Evolutionary conservation across 2,888 invertebrate genomes (phyloP).

Genomic region (Drosophila meridiana): DNA sequence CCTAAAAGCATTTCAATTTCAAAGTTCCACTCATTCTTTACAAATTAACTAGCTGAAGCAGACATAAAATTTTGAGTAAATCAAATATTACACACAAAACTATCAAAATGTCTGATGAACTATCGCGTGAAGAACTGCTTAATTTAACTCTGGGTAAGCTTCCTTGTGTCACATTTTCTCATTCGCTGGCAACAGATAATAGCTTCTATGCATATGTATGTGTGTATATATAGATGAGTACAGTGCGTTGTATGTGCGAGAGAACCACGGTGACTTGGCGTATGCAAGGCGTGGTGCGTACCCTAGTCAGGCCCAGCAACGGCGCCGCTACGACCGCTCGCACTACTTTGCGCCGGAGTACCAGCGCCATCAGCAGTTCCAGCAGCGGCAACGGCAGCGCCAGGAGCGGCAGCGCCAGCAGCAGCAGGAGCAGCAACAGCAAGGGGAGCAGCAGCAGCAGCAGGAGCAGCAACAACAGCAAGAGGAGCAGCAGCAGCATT

Average conservation of each 20-base stretch:
- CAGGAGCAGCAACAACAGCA: background rate
- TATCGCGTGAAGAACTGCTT: background rate
- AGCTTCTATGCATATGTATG: background rate
- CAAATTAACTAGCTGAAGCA: background rate
- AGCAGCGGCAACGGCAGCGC: background rate
- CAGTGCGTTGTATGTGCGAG: background rate
- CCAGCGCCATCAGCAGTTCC: conserved; percentile 3
- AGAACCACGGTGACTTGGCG: too few species aligned
- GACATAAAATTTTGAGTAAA: background rate
- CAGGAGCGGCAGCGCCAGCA: background rate
- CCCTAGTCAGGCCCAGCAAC: background rate
- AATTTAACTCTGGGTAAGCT: conserved; percentile 21
- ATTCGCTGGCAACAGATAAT: background rate
- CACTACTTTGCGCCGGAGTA: conserved; percentile 14
- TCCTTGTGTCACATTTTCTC: background rate
- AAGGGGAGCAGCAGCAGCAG: background rate
- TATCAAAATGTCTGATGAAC: conserved; percentile 2
- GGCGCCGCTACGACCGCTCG: background rate
- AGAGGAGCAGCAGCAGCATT: background rate
- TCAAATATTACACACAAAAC: background rate
- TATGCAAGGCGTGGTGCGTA: background rate
- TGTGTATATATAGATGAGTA: conserved; percentile 7
- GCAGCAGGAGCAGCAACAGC: background rate
- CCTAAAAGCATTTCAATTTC: background rate
- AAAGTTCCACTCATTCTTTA: rapidly evolving